Evolutionary conservation across 2,888 invertebrate species (phyloP).

Genomic region (Tenthredo scrophulariae): DNA sequence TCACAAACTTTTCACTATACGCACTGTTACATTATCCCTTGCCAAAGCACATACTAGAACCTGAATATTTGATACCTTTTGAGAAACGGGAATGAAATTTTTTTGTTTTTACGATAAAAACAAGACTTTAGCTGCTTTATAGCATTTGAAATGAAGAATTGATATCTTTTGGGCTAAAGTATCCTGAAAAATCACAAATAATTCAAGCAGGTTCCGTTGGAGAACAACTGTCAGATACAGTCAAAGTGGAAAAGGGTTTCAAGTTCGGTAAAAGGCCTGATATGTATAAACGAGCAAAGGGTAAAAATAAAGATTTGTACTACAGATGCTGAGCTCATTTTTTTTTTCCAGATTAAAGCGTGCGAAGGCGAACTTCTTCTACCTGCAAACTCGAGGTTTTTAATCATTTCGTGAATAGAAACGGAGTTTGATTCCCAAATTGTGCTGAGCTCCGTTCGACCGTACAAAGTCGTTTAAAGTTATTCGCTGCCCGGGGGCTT

Average conservation of each 20-base stretch:
- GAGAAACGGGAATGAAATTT: neutral
- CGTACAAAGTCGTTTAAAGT: slow-evolving; percentile 49
- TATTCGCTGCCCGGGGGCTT: slow-evolving; percentile 39
- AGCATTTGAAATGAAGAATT: neutral
- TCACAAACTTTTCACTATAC: too few relatives aligned
- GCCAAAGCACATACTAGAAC: too few relatives aligned
- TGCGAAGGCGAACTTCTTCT: neutral
- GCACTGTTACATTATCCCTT: too few relatives aligned
- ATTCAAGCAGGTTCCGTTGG: too few relatives aligned
- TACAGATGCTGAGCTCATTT: neutral
- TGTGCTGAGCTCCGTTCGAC: slow-evolving; percentile 27
- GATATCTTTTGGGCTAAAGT: neutral
- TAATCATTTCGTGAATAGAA: slow-evolving; percentile 36
- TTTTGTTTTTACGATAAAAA: neutral
- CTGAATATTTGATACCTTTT: neutral
- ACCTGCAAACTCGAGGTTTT: neutral
- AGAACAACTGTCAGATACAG: too few relatives aligned
- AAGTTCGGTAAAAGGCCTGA: too few relatives aligned
- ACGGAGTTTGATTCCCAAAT: slow-evolving; percentile 37
- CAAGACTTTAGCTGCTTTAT: neutral
- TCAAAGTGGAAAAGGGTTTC: too few relatives aligned
- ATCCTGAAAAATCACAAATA: too few relatives aligned
- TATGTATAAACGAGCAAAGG: too few relatives aligned
- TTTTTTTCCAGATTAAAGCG: neutral
- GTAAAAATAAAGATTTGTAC: neutral